Evolutionary conservation across 2,797 vertebrate species (phyloP).

Genomic region (Hemibagrus guttatus): DNA sequence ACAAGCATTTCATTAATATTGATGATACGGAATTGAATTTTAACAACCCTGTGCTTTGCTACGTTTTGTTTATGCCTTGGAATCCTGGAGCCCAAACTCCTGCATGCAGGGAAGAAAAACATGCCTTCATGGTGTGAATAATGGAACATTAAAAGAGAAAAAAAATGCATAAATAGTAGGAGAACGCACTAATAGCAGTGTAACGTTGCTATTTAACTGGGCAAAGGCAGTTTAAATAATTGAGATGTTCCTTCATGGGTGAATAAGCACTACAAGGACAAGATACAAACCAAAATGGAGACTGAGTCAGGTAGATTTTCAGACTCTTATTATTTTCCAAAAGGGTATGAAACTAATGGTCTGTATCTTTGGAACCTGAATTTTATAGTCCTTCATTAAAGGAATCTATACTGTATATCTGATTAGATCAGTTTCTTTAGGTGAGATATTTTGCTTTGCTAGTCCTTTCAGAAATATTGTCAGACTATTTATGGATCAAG

Average conservation of each 20-base stretch:
- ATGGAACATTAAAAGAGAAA: not conserved
- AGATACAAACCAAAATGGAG: not conserved
- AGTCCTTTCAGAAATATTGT: not conserved
- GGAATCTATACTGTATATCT: not conserved
- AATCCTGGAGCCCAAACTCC: not conserved
- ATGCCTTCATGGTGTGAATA: not conserved
- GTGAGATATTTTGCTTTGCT: not conserved
- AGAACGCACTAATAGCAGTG: not conserved
- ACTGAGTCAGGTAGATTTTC: not conserved
- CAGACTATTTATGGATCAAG: not conserved
- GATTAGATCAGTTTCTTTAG: not conserved
- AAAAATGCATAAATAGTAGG: conserved; percentile 9
- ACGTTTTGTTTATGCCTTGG: not conserved
- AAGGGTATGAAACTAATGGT: not conserved
- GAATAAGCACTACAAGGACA: conserved; percentile 1
- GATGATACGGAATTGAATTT: conserved; percentile 5
- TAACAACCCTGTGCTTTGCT: not conserved
- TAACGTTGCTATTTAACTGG: not conserved
- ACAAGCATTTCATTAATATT: conserved; percentile 32
- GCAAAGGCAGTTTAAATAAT: conserved; percentile 6
- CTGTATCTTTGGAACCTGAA: not conserved
- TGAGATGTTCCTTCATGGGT: conserved; percentile 10
- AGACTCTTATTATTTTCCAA: not conserved
- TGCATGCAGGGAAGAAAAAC: not conserved
- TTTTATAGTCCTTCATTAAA: not conserved